Conservation (phyloP, 2,888 invertebrate genomes). For the Machimus atricapillus region DNA sequence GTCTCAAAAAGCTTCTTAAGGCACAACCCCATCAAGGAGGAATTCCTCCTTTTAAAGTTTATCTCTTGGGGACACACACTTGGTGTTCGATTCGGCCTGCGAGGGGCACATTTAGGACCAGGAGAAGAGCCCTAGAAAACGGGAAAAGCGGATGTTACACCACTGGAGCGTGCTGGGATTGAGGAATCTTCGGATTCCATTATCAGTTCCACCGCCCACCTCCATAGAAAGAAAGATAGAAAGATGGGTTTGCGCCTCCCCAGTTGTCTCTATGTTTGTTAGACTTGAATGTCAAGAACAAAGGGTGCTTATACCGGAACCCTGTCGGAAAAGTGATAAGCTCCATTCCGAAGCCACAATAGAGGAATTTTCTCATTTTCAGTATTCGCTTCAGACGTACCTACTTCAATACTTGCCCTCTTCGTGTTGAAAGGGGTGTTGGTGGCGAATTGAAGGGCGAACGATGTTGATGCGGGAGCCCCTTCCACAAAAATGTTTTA, state of each 20-base stretch:
- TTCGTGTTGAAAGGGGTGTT: background rate
- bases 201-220: background rate
- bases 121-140: background rate
- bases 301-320: slow-evolving; percentile 34
- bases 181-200: slow-evolving; percentile 24
- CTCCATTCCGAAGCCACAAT: slow-evolving; percentile 9
- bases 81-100: background rate
- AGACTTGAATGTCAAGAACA: slow-evolving; percentile 33
- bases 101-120: background rate
- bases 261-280: slow-evolving; percentile 15
- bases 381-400: background rate
- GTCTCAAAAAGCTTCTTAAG: background rate
- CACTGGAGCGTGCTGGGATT: slow-evolving; percentile 2
- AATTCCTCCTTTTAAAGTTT: slow-evolving; percentile 6
- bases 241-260: background rate
- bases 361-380: slow-evolving; percentile 28
- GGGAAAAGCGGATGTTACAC: slow-evolving; percentile 10
- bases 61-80: background rate
- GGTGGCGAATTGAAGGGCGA: background rate
- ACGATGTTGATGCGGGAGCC: background rate
- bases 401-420: background rate
- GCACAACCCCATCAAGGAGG: background rate
- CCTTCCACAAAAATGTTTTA: background rate
- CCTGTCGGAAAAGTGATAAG: slow-evolving; percentile 29
- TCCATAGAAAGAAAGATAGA: background rate